Evolutionary conservation across 2,113 vertebrate genomes (phyloP), one percentile per base, ranked within the genome.

Genomic region (Pangasianodon hypophthalmus): DNA sequence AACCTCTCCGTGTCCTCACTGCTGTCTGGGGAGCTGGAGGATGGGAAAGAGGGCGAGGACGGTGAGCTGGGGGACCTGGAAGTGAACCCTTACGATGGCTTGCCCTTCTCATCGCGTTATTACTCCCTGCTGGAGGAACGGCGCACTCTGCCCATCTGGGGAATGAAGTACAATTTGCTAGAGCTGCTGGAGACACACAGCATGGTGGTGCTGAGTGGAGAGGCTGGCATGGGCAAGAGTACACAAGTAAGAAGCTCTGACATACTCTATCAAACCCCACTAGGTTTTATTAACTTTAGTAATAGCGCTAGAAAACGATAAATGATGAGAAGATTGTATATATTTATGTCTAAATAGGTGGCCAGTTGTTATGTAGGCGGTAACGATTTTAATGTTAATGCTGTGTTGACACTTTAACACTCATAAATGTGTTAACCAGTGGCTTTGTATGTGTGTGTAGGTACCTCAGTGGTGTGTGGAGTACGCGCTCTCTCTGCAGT

Each of bases 391-490:
- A 67, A 67, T n/a, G 62, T 67, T 67, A 11, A 64, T n/a, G 13
- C 29, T n/a, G 4, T n/a, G 64, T 32, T 67, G 64, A 62, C 21
- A 26, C 7, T 62, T 62, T 26, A 67, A 77, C 87, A 41, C 26
- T 82, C 79, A 56, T 80, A 73, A 7, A 11, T 75, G 54, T 62
- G 32, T 50, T 79, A 10, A 26, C 7, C 14, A 32, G 19, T 81
- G 6, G 37, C 0, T 69, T 29, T 37, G 32, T 75, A 44, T 88
- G 50, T 86, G 83, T 88, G 60, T 87, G 37, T 95, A 99, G 98
- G 97, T 99, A 67, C 97, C 98, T 0, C 98, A 99, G 93, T 99
- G 98, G 98, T 99, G 98, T 18, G 95, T 97, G 2, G 98, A 99
- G 94, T 98, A 97, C 1, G 97, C 97, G 0, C 92, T 98, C 77